A percentile compares a stretch with the other conserved stretches of the same genome.
These are phyloP conservation scores for Anarsia innoxiella DNA, from an alignment of 2,888 invertebrate species.

Conservation along the genomic window DNA sequence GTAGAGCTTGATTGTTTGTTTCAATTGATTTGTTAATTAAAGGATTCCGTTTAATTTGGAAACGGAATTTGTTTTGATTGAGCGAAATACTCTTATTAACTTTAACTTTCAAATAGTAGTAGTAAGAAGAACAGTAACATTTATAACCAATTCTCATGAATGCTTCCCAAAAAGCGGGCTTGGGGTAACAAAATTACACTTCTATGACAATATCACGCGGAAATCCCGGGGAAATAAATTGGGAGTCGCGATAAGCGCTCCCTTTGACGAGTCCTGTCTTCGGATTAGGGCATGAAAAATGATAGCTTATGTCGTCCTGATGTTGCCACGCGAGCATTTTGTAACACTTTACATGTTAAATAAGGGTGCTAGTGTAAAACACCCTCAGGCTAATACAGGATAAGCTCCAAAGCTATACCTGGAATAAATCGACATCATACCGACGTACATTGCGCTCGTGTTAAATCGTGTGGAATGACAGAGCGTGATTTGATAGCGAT, in stretches of 20 bases:
- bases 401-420: no score
- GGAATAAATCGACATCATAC: no score
- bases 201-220: slow-evolving; percentile 39
- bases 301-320: slow-evolving; percentile 43
- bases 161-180: no score
- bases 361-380: not conserved
- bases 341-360: slow-evolving; percentile 7
- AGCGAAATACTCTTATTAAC: no score
- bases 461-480: no score
- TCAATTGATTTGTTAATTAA: no score
- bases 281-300: slow-evolving; percentile 72
- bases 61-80: no score
- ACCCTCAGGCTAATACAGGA: not conserved
- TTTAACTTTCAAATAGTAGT: not conserved
- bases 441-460: no score
- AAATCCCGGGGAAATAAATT: slow-evolving; percentile 68
- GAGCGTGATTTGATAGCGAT: no score
- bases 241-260: slow-evolving; percentile 66
- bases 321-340: slow-evolving; percentile 5
- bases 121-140: not conserved
- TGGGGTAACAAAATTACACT: not conserved
- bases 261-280: slow-evolving; percentile 69
- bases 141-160: not conserved
- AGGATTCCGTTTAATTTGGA: no score
- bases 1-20: no score